Percentiles rank a stretch among this genome's conserved stretches.
Conservation (phyloP, 92 coral and sea anemone genomes). For the Porites lobata region DNA sequence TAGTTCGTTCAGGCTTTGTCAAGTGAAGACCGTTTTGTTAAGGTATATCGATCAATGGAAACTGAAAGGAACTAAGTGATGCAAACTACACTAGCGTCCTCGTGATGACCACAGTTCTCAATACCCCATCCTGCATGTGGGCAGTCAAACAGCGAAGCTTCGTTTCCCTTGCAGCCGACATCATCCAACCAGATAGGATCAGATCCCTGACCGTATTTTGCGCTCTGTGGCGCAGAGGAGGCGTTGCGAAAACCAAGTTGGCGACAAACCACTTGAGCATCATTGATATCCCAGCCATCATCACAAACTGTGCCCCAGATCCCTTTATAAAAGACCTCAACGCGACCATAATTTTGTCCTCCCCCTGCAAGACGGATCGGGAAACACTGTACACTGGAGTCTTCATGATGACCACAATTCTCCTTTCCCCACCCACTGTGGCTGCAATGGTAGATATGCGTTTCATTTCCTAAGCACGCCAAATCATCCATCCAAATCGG, state of each 20-base stretch:
- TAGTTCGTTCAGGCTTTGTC: too few species aligned
- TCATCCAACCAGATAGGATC: not conserved
- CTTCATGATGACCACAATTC: not conserved
- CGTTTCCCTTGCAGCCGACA: not conserved
- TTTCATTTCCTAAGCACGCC: not conserved
- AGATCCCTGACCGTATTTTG: conserved; percentile 11
- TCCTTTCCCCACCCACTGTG: not conserved
- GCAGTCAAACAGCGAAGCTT: not conserved
- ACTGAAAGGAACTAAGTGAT: too few species aligned
- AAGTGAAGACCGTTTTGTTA: too few species aligned
- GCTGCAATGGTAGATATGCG: not conserved
- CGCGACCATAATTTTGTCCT: not conserved
- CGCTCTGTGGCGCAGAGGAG: not conserved
- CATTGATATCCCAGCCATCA: too few species aligned
- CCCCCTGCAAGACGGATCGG: not conserved
- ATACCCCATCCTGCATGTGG: not conserved
- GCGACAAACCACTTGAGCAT: too few species aligned
- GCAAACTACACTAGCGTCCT: not conserved
- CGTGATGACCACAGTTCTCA: not conserved
- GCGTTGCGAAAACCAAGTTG: not conserved
- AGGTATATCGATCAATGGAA: too few species aligned
- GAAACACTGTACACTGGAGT: not conserved
- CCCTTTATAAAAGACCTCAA: too few species aligned
- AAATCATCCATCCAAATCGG: conserved; percentile 19
- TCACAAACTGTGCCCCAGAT: too few species aligned